phyloP scores from a whole-genome alignment of 2,797 vertebrate species.

The Pteropus rufus region DNA sequence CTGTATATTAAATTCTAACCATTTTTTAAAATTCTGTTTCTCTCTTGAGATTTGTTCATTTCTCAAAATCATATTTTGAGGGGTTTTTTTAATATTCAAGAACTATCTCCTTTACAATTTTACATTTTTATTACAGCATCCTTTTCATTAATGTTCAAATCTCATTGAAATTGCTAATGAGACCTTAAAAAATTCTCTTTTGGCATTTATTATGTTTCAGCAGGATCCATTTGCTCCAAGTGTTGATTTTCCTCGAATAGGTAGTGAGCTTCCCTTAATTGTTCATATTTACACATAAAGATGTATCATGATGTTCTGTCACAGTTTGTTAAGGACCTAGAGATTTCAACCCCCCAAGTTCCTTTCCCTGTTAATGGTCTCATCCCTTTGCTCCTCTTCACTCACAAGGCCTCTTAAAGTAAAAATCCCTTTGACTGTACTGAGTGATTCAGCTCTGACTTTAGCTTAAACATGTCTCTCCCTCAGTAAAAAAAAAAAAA shows the following conservation, averaged over 20 bases:
- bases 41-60: constrained; percentile 19
- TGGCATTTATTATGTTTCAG: neutral
- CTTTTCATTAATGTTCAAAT: constrained; percentile 18
- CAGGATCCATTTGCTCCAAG: neutral
- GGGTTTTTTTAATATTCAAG: neutral
- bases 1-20: neutral
- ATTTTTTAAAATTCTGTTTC: neutral
- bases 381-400: neutral
- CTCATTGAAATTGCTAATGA: constrained; percentile 26
- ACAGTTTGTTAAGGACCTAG: neutral
- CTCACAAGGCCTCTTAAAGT: neutral
- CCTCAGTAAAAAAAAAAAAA: neutral
- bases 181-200: neutral
- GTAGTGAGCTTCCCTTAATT: neutral
- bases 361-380: neutral
- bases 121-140: constrained; percentile 7
- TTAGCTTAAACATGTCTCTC: neutral
- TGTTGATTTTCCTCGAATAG: neutral
- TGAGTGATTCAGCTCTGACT: neutral
- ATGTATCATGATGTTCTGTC: neutral
- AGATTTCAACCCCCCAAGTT: neutral
- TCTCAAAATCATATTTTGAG: constrained; percentile 2
- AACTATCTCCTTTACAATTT: neutral
- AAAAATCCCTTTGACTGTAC: neutral
- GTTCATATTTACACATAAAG: neutral